Base-by-base conservation (phyloP, 2,113 vertebrate genomes). In the Ophiodon elongatus region DNA sequence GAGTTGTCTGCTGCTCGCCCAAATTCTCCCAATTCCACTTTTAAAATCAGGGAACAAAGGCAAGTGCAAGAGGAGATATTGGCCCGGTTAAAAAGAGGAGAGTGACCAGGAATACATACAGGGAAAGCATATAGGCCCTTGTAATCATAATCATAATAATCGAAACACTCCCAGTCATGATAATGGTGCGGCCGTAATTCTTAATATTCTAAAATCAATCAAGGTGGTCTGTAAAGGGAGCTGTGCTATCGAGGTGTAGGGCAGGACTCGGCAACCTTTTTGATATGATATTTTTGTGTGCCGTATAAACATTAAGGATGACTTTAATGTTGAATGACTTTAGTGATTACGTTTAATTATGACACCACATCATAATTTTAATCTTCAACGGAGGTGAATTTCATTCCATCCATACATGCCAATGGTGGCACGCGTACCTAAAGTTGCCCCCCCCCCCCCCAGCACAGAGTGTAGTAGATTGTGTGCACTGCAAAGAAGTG, bases 1-100 rank as follows among this genome's bases (percentile, higher is more conserved):
- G 8, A 79, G 21, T 43, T 59, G 39, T 79, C 66, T 71, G n/a
- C 59, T 54, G 60, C 67, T 62, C 23, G 43, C 27, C 7, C 59
- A 73, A 19, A 67, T 4, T 50, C n/a, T 62, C 33, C 10, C 2
- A 41, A 69, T 19, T 43, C 45, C 14, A 54, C 29, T 56, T 54
- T 8, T 76, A 6, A 4, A 35, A 59, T 64, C 2, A 56, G 8
- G 35, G n/a, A 68, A 63, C 7, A 50, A 70, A 69, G 10, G 1
- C 27, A 56, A 56, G 33, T 27, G 2, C 27, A 73, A 3, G 23
- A 35, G 5, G 71, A 47, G 25, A 72, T 27, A 6, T 60, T 86
- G 67, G 65, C 73, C 70, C 35, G 8, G 23, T 47, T 9, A 79
- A 41, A 31, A 43, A 9, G 4, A 59, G 8, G 29, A 31, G 4